Evolutionary conservation across 2,888 invertebrate species (phyloP).

Genomic region (Heliconius ismenius): DNA sequence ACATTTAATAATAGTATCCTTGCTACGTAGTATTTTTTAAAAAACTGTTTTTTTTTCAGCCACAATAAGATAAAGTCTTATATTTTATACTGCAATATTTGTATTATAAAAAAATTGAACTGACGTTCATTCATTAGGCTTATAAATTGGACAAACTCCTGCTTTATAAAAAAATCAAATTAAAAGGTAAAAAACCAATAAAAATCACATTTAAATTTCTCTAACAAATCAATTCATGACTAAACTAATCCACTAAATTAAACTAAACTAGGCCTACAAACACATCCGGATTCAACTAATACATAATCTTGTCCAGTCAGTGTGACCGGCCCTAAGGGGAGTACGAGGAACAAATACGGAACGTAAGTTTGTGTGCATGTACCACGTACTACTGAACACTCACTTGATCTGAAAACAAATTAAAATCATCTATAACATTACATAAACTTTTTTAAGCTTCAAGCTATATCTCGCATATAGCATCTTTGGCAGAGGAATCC

Average conservation of each 20-base stretch:
- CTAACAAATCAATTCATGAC: constrained; percentile 10
- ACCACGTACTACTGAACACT: constrained; percentile 93
- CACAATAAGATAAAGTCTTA: no score
- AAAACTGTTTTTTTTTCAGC: not conserved
- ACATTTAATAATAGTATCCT: not conserved
- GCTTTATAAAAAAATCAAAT: not conserved
- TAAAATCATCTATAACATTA: not conserved
- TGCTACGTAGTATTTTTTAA: not conserved
- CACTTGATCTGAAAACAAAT: constrained; percentile 86
- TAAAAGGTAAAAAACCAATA: constrained; percentile 5
- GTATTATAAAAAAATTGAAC: not conserved
- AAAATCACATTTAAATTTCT: constrained; percentile 22
- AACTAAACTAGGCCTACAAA: constrained; percentile 84
- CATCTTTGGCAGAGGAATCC: no score
- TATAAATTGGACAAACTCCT: not conserved
- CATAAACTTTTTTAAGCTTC: no score
- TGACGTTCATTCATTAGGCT: not conserved
- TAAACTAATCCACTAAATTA: constrained; percentile 22
- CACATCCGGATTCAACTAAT: constrained; percentile 96
- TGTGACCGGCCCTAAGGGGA: constrained; percentile 94
- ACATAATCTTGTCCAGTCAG: constrained; percentile 96
- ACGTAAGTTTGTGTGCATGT: constrained; percentile 96
- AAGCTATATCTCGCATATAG: no score
- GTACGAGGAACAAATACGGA: constrained; percentile 94
- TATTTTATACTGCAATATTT: not conserved